phyloP scores from a whole-genome alignment of 2,113 vertebrate genomes.

The Crotalus horridus region DNA sequence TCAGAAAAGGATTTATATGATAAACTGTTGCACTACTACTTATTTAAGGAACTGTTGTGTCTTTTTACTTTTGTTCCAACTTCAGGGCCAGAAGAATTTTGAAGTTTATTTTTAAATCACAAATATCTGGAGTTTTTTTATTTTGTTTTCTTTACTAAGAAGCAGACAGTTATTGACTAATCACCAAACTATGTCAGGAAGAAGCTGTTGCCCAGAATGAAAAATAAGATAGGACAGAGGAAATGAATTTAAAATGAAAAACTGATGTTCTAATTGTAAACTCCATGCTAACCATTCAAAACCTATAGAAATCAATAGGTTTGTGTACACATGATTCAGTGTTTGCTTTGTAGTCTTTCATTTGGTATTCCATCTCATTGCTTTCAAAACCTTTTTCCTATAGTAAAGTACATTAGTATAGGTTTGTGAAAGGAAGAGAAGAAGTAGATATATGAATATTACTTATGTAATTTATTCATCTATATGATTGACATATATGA shows the following conservation, averaged over 20 bases:
- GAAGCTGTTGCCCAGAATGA: background rate
- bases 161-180: background rate
- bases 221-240: background rate
- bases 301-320: background rate
- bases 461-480: background rate
- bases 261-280: background rate
- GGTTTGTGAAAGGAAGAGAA: background rate
- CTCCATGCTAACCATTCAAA: background rate
- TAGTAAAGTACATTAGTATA: background rate
- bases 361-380: background rate
- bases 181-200: background rate
- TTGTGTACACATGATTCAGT: background rate
- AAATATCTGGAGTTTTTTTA: background rate
- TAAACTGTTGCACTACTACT: background rate
- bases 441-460: background rate
- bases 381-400: background rate
- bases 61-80: background rate
- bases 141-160: background rate
- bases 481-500: background rate
- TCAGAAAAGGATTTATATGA: background rate
- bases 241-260: background rate
- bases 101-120: background rate
- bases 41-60: background rate
- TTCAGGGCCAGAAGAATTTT: background rate
- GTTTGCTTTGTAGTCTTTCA: background rate